Conservation (phyloP, 2,113 vertebrate species). For the Euleptes europaea region DNA sequence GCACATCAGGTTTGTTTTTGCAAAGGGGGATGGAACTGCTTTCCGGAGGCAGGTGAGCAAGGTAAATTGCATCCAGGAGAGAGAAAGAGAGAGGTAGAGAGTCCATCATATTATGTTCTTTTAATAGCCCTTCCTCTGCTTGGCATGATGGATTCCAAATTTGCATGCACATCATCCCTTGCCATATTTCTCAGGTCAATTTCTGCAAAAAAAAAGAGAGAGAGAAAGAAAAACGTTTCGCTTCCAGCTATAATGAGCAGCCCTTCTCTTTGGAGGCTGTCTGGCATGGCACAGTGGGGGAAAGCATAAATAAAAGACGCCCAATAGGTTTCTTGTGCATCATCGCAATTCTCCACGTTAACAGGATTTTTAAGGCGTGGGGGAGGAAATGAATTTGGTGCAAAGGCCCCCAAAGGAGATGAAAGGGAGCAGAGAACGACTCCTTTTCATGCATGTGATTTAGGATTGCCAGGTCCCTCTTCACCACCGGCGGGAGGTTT, state of each 20-base stretch:
- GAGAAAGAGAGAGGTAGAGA: not conserved
- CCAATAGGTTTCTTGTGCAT: not conserved
- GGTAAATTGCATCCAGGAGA: not conserved
- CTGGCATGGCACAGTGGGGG: no score
- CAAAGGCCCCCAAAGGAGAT: no score
- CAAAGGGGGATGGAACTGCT: not conserved
- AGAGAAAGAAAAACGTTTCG: not conserved
- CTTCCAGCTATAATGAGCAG: not conserved
- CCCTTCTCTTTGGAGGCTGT: not conserved
- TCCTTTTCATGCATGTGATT: no score
- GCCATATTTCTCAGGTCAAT: not conserved
- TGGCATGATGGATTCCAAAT: not conserved
- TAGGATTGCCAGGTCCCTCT: no score
- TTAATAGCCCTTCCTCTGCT: not conserved
- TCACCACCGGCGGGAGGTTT: no score
- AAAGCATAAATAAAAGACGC: not conserved
- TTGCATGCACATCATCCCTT: not conserved
- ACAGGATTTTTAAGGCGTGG: no score
- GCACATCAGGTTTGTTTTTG: not conserved
- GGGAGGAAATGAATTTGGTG: not conserved
- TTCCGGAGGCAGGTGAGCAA: not conserved
- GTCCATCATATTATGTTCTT: not conserved
- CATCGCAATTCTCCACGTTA: not conserved
- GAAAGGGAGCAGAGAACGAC: not conserved
- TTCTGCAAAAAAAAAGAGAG: not conserved